phyloP scores from a whole-genome alignment of 2,797 vertebrate genomes.

The Astyanax mexicanus region DNA sequence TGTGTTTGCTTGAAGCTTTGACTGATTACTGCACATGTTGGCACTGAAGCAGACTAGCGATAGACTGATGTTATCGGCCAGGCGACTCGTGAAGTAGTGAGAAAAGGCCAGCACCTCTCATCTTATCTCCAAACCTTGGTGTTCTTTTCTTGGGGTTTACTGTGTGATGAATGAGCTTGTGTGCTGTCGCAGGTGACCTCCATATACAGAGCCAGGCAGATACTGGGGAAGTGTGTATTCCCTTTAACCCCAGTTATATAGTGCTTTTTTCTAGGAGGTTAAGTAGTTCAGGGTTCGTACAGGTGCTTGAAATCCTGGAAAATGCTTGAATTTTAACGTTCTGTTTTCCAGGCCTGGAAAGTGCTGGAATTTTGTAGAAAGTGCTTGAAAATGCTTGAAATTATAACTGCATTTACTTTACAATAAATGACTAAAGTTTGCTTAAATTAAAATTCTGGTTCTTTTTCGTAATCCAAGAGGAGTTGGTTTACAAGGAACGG shows the following conservation, averaged over 20 bases:
- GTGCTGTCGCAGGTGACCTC: neutral
- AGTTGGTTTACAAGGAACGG: no score
- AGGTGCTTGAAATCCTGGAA: no score
- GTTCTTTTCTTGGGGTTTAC: constrained; percentile 26
- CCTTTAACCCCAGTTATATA: no score
- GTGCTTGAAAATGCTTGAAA: no score
- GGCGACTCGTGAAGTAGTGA: constrained; percentile 49
- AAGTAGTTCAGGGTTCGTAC: no score
- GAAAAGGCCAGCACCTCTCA: constrained; percentile 27
- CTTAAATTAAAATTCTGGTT: no score
- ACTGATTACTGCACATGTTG: constrained; percentile 43
- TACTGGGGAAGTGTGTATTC: neutral
- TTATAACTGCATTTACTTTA: no score
- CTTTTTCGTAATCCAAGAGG: no score
- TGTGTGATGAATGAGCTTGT: constrained; percentile 23
- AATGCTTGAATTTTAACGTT: no score
- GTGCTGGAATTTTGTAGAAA: no score
- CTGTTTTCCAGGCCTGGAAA: no score
- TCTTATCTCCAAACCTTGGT: constrained; percentile 25
- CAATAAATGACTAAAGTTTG: no score
- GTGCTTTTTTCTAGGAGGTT: neutral
- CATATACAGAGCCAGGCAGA: neutral
- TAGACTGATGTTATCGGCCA: constrained; percentile 47
- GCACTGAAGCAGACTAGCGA: constrained; percentile 30
- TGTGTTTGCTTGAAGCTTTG: constrained; percentile 51